phyloP scores from a whole-genome alignment of 2,113 vertebrate genomes.

The Tenrec ecaudatus region DNA sequence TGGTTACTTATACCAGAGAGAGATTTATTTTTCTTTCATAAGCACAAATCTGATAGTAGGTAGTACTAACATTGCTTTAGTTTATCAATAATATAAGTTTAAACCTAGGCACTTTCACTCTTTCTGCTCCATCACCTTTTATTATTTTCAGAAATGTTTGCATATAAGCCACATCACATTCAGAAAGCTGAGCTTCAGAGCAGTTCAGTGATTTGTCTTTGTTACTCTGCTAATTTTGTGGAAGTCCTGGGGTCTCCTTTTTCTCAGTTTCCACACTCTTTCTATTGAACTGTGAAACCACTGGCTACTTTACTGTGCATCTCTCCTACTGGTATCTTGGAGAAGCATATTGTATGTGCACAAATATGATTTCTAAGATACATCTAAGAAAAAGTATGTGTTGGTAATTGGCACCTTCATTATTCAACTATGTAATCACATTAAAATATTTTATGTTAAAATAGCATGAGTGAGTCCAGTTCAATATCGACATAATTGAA shows the following conservation, averaged over 20 bases:
- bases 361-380: neutral
- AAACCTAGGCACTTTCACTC: neutral
- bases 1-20: neutral
- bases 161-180: neutral
- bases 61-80: neutral
- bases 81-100: conserved; percentile 48
- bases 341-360: neutral
- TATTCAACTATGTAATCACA: neutral
- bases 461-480: neutral
- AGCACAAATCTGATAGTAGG: neutral
- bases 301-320: neutral
- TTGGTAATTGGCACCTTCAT: neutral
- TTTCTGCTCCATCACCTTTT: conserved; percentile 11
- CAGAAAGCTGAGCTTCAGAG: neutral
- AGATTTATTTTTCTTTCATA: neutral
- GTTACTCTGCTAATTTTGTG: neutral
- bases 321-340: neutral
- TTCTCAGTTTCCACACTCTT: neutral
- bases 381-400: neutral
- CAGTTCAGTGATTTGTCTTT: neutral
- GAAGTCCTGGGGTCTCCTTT: neutral
- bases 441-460: neutral
- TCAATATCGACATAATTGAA: neutral
- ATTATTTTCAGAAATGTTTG: conserved; percentile 8
- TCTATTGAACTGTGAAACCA: neutral